Evolutionary conservation across 53 echinoderm and acorn worm genomes (phyloP), one percentile per base, ranked within the genome.

Genomic region (Paelopatides confundens): DNA sequence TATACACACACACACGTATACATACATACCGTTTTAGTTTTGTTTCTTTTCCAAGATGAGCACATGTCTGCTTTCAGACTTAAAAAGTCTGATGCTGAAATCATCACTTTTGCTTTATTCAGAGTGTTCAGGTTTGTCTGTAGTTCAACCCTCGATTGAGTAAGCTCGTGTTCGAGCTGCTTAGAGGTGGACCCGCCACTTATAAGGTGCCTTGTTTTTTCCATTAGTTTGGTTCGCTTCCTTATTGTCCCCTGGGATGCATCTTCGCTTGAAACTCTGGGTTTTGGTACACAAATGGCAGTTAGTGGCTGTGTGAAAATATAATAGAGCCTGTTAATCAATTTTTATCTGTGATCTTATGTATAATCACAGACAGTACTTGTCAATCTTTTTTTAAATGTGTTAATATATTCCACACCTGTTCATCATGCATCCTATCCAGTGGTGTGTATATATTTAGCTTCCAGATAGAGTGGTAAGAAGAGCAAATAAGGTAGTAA

Each of bases 21-120:
- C n/a, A n/a, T n/a, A 43, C 7, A 11, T 43, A 77, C 50, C 37
- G 47, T 77, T 46, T 77, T 10, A 46, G 28, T 77, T 77, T 49
- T 77, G 77, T 48, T 77, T 26, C 77, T 27, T 77, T 77, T 51
- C 77, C 77, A 46, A 38, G 77, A 77, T 27, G 77, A 77, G 77
- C 77, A 46, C 0, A 77, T 23, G 31, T 77, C 77, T 11, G 77
- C 77, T 38, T 77, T 77, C 31, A 77, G 9, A 0, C 77, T 30
- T 3, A 50, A 18, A 28, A 77, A 46, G 28, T 77, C 77, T 29
- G 35, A 36, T 77, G 77, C 77, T 24, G 77, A 29, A 26, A 49
- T 77, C 49, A 48, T 77, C 23, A 77, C 77, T 17, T n/a, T 78
- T 4, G 33, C 31, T 6, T 78, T 15, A 17, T 79, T 51, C 23